phyloP scores from a whole-genome alignment of 2,113 vertebrate species.

The Aleadryas rufinucha region DNA sequence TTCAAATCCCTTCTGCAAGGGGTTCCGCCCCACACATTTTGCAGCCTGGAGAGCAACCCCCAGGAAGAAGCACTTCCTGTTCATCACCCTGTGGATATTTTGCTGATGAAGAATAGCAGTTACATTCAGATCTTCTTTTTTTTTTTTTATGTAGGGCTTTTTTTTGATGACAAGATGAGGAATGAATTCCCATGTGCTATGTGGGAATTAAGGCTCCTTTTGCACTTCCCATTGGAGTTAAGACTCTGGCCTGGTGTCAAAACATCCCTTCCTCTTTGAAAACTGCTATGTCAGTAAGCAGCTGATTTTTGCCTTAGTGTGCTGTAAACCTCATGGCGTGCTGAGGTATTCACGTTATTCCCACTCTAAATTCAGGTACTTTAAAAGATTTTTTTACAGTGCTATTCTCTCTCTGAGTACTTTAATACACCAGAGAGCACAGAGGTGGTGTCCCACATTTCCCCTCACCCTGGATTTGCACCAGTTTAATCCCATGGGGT shows the following conservation, averaged over 20 bases:
- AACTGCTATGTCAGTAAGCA: background rate
- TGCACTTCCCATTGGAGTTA: background rate
- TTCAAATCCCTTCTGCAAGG: background rate
- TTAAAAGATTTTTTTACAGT: background rate
- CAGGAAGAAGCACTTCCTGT: background rate
- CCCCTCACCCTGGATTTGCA: background rate
- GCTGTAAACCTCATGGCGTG: background rate
- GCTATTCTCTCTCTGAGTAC: background rate
- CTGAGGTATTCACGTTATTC: background rate
- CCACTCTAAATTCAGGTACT: background rate
- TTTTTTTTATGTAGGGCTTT: background rate
- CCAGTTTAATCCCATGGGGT: background rate
- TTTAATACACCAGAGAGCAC: background rate
- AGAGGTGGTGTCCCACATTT: background rate
- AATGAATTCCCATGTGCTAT: constrained; percentile 21
- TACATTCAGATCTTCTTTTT: background rate
- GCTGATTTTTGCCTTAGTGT: background rate
- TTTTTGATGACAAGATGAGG: background rate
- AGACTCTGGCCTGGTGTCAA: background rate
- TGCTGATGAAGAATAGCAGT: background rate
- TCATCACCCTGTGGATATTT: background rate
- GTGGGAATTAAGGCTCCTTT: constrained; percentile 27
- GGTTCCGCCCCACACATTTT: background rate
- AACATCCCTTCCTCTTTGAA: background rate
- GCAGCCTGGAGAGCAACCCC: background rate